These are phyloP conservation scores for Polymixis flavicincta DNA, from an alignment of 2,888 invertebrate genomes.

Conservation along the genomic window DNA sequence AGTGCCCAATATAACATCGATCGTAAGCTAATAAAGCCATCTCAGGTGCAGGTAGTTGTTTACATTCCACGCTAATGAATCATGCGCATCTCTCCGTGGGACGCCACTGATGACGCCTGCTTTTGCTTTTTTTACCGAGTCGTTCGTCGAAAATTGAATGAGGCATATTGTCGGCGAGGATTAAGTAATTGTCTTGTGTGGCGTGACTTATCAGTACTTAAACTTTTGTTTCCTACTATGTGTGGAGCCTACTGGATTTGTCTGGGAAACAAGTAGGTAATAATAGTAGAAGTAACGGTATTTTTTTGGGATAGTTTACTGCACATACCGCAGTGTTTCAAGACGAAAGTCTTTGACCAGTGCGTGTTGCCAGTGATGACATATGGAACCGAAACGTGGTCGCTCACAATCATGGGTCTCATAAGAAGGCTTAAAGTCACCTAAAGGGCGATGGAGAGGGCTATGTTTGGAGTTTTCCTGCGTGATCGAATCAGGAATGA, in stretches of 20 bases:
- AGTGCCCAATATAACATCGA: conserved; percentile 15
- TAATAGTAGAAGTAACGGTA: neutral
- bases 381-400: no score
- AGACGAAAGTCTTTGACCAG: no score
- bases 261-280: neutral
- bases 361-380: no score
- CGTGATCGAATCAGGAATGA: no score
- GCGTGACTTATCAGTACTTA: conserved; percentile 12
- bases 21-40: conserved; percentile 42
- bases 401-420: no score
- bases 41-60: conserved; percentile 73
- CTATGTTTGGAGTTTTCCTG: no score
- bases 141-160: conserved; percentile 36
- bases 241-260: neutral
- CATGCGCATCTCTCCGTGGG: conserved; percentile 73
- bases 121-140: conserved; percentile 44
- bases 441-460: no score
- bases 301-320: neutral
- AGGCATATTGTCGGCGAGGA: conserved; percentile 36
- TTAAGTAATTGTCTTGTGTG: conserved; percentile 37
- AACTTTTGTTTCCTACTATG: conserved; percentile 18
- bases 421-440: no score
- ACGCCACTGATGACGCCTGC: conserved; percentile 34
- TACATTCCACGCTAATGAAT: conserved; percentile 81
- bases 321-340: no score